These are phyloP conservation scores for Macaria liturata DNA, from an alignment of 2,888 invertebrate genomes.

Conservation along the genomic window DNA sequence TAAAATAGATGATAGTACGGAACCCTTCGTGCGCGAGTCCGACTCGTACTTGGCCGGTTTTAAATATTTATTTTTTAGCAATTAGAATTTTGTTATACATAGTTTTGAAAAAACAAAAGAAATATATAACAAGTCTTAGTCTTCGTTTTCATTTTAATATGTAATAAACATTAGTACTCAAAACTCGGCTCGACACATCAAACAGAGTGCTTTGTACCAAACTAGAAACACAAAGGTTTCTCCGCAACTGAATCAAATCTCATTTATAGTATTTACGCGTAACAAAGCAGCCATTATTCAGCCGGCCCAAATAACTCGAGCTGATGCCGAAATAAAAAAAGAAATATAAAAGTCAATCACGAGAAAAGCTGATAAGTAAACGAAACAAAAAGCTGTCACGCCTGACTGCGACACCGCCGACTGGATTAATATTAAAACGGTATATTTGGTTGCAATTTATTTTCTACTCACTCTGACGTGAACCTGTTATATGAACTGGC, in stretches of 20 bases:
- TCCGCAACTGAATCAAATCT: background rate
- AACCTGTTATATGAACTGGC: background rate
- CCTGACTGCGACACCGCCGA: conserved; percentile 23
- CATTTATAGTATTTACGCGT: conserved; percentile 3
- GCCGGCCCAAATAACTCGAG: conserved; percentile 8
- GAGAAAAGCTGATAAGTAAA: conserved; percentile 34
- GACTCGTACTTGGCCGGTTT: too few species aligned
- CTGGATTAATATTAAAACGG: conserved; percentile 37
- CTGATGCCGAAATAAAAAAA: conserved; percentile 22
- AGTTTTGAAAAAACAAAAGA: too few species aligned
- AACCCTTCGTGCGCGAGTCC: too few species aligned
- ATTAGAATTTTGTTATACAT: too few species aligned
- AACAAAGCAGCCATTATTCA: conserved; percentile 10
- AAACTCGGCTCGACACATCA: too few species aligned
- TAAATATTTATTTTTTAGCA: too few species aligned
- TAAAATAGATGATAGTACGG: too few species aligned
- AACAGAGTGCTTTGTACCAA: too few species aligned
- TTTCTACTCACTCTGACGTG: conserved; percentile 11
- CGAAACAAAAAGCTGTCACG: conserved; percentile 33
- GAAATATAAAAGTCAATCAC: conserved; percentile 30
- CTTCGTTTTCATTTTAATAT: too few species aligned
- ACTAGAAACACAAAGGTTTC: too few species aligned
- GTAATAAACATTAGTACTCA: too few species aligned
- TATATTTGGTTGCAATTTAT: conserved; percentile 16
- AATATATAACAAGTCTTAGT: too few species aligned